Conservation (phyloP, 2,113 vertebrate species). For the Phrynosoma platyrhinos region DNA sequence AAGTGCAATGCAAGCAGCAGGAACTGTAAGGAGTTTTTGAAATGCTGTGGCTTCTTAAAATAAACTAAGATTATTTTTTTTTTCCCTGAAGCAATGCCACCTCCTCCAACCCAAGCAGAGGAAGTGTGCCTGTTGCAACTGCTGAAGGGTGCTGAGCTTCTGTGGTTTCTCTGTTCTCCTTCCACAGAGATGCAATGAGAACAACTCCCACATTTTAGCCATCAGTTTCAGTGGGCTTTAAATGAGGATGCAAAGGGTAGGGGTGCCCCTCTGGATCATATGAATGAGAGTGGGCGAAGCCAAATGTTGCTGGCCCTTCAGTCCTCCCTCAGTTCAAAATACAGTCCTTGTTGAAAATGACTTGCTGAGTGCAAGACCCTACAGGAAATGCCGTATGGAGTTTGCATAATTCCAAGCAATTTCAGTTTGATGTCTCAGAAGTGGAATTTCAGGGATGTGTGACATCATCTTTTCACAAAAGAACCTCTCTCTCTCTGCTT, state of each 20-base stretch:
- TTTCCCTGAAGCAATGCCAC: too few relatives aligned
- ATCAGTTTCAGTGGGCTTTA: not conserved
- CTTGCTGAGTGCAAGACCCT: too few relatives aligned
- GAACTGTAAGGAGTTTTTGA: not conserved
- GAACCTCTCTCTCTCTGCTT: not conserved
- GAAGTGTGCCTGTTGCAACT: not conserved
- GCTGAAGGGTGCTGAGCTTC: too few relatives aligned
- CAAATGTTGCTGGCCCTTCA: not conserved
- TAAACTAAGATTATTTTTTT: too few relatives aligned
- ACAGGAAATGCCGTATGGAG: not conserved
- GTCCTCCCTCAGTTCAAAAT: not conserved
- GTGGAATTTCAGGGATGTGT: not conserved
- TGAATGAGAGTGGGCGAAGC: not conserved
- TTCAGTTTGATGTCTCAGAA: not conserved
- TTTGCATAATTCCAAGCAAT: not conserved
- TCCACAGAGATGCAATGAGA: accelerated
- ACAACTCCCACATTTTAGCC: accelerated
- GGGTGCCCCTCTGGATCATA: not conserved
- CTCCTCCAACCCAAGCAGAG: not conserved
- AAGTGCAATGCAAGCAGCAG: not conserved
- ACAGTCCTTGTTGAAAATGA: not conserved
- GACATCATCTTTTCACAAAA: not conserved
- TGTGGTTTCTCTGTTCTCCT: not conserved
- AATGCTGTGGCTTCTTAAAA: not conserved
- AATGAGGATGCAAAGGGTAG: not conserved